Evolutionary conservation across 2,888 invertebrate species (phyloP).

Genomic region (Phortica magna): DNA sequence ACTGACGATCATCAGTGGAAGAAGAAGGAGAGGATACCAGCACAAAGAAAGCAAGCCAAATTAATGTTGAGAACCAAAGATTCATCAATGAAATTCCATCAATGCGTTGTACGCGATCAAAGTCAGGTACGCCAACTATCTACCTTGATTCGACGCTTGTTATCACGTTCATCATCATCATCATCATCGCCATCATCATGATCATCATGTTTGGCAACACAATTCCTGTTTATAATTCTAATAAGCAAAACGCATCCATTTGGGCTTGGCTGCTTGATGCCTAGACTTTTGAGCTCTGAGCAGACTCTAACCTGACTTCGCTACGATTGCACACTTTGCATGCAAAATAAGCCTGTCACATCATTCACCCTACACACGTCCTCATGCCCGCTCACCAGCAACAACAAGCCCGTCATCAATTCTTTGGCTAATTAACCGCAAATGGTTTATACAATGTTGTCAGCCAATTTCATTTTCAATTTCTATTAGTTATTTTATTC

Average conservation of each 20-base stretch:
- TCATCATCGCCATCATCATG: constrained; percentile 1
- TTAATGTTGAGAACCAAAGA: neutral
- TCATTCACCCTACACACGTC: neutral
- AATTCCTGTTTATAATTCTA: constrained; percentile 24
- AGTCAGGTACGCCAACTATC: constrained; percentile 28
- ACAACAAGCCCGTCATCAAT: neutral
- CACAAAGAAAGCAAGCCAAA: too few relatives aligned
- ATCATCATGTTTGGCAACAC: neutral
- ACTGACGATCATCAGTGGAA: too few relatives aligned
- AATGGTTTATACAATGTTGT: constrained; percentile 17
- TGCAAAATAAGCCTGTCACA: neutral
- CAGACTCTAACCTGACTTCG: constrained; percentile 2
- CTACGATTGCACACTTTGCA: neutral
- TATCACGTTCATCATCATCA: neutral
- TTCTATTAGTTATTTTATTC: neutral
- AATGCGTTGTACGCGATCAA: constrained; percentile 4
- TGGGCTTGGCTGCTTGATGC: constrained; percentile 16
- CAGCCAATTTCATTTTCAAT: neutral
- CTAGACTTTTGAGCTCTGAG: neutral
- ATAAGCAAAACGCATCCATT: neutral
- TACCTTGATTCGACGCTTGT: neutral
- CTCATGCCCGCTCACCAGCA: neutral
- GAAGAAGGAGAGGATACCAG: too few relatives aligned
- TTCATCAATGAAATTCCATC: constrained; percentile 12
- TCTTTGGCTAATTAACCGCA: constrained; percentile 14